These are phyloP conservation scores for Empis stercorea DNA, from an alignment of 2,888 invertebrate genomes.

Conservation along the genomic window DNA sequence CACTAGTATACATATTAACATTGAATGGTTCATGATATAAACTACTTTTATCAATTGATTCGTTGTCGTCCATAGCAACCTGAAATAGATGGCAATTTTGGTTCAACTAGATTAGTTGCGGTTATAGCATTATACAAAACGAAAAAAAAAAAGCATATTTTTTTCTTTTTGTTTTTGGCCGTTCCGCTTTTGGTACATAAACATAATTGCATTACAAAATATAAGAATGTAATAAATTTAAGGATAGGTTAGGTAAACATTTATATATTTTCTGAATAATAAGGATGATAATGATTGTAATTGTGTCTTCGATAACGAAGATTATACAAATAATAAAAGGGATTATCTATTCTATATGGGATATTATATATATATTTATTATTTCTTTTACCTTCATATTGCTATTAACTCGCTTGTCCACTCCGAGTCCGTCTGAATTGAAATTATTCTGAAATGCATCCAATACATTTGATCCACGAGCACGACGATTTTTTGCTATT, in stretches of 20 bases:
- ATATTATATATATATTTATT: too few relatives aligned
- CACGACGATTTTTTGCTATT: slow-evolving; percentile 48
- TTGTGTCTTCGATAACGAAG: too few relatives aligned
- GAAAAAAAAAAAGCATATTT: not conserved
- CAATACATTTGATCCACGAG: slow-evolving; percentile 33
- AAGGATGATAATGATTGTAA: too few relatives aligned
- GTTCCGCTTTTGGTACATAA: too few relatives aligned
- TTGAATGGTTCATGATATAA: slow-evolving; percentile 40
- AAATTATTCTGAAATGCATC: slow-evolving; percentile 37
- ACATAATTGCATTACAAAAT: too few relatives aligned
- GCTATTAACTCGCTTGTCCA: slow-evolving; percentile 37
- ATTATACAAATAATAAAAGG: too few relatives aligned
- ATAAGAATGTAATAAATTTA: not conserved
- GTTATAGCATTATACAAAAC: not conserved
- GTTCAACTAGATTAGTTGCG: slow-evolving; percentile 12
- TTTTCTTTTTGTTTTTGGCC: too few relatives aligned
- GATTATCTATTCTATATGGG: not conserved
- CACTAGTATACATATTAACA: slow-evolving; percentile 37
- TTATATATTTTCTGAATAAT: too few relatives aligned
- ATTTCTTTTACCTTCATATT: slow-evolving; percentile 33
- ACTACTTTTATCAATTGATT: slow-evolving; percentile 38
- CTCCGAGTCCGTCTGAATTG: slow-evolving; percentile 35
- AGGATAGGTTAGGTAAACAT: too few relatives aligned
- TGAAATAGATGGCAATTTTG: slow-evolving; percentile 20
- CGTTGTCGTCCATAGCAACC: slow-evolving; percentile 37